These are phyloP conservation scores for Lochmaea crataegi DNA, from an alignment of 2,888 invertebrate species.

Conservation along the genomic window DNA sequence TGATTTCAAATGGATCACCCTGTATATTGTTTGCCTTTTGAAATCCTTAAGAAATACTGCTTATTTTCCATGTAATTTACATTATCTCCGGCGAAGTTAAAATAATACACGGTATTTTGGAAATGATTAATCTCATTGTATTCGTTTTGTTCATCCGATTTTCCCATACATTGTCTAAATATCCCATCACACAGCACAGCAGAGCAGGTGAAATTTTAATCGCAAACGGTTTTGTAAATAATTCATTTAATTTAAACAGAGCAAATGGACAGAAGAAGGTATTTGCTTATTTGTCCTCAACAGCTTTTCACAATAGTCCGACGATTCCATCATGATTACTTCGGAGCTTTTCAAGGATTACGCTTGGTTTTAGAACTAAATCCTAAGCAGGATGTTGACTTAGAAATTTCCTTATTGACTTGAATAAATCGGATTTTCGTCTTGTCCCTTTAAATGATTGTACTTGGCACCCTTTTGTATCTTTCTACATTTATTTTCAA, in stretches of 20 bases:
- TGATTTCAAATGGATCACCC: no score
- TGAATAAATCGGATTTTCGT: conserved; percentile 32
- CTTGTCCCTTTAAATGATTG: conserved; percentile 28
- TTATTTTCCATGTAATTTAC: no score
- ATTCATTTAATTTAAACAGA: conserved; percentile 38
- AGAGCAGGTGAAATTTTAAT: conserved; percentile 24
- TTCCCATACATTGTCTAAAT: not conserved
- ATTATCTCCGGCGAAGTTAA: no score
- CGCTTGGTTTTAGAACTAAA: conserved; percentile 41
- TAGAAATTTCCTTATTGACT: conserved; percentile 41
- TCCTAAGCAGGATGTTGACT: conserved; percentile 40
- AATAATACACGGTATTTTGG: no score
- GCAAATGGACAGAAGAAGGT: conserved; percentile 38
- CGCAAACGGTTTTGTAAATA: conserved; percentile 32
- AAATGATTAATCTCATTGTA: not conserved
- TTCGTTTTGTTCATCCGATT: not conserved
- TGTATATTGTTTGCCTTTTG: no score
- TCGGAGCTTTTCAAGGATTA: conserved; percentile 41
- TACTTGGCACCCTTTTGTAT: conserved; percentile 10
- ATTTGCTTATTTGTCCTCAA: conserved; percentile 42
- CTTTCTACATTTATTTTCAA: not conserved
- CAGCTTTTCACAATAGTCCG: conserved; percentile 42
- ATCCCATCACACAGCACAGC: not conserved
- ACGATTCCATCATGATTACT: conserved; percentile 43
- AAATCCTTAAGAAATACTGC: no score